phyloP scores from a whole-genome alignment of 2,113 vertebrate genomes.

The Brachyistius frenatus region DNA sequence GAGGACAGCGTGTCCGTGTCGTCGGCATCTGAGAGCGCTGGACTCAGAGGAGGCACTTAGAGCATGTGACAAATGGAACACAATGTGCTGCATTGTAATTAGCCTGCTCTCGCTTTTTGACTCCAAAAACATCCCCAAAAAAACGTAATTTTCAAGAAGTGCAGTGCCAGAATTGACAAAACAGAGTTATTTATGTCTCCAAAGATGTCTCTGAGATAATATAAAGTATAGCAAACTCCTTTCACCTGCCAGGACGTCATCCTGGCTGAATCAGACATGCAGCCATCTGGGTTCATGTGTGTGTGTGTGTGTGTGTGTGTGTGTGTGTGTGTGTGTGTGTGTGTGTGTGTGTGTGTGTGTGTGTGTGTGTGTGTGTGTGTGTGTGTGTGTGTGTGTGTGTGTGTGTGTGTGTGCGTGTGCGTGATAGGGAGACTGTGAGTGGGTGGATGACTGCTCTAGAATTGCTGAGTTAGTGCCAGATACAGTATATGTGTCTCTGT shows the following conservation, averaged over 20 bases:
- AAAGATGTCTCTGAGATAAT: background rate
- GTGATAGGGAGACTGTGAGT: slow-evolving; percentile 30
- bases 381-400: no score
- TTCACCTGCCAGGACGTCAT: slow-evolving; percentile 15
- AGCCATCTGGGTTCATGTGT: slow-evolving; percentile 38
- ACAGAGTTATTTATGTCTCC: background rate
- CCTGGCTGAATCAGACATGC: slow-evolving; percentile 23
- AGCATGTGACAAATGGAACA: slow-evolving; percentile 39
- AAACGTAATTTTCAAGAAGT: background rate
- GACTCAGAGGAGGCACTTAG: slow-evolving; percentile 19
- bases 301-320: background rate
- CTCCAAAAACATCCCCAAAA: slow-evolving; percentile 20
- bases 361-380: background rate
- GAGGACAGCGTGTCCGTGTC: slow-evolving; percentile 36
- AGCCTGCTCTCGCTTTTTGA: slow-evolving; percentile 1
- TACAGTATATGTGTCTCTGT: slow-evolving; percentile 48
- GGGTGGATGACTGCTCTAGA: slow-evolving; percentile 62
- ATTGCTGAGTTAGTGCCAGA: slow-evolving; percentile 64
- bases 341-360: background rate
- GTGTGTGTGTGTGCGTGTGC: background rate
- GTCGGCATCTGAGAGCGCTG: slow-evolving; percentile 39
- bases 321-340: no score
- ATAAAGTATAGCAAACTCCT: slow-evolving; percentile 18
- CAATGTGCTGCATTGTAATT: slow-evolving; percentile 26
- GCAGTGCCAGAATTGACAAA: background rate